phyloP scores from a whole-genome alignment of 2,888 invertebrate species.

The Teleogryllus oceanicus region DNA sequence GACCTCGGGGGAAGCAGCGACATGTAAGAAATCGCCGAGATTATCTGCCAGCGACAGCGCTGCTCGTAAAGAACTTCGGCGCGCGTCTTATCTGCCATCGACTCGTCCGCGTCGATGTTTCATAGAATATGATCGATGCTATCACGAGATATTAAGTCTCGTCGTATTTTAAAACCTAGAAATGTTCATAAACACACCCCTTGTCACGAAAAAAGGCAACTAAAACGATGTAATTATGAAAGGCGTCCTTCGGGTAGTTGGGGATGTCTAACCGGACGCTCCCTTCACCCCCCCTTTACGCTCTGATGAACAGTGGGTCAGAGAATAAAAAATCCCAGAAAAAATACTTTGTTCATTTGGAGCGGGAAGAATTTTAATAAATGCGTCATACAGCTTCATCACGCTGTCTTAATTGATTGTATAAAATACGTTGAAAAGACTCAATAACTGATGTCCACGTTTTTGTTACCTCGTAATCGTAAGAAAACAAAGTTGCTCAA shows the following conservation, averaged over 20 bases:
- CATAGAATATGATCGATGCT: slow-evolving; percentile 18
- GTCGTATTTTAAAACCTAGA: slow-evolving; percentile 8
- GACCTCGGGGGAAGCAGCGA: no score
- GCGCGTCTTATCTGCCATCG: not conserved
- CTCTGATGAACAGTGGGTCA: no score
- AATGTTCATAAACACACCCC: slow-evolving; percentile 8
- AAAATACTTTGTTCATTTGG: no score
- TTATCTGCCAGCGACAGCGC: not conserved
- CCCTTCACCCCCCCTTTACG: no score
- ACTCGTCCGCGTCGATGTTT: not conserved
- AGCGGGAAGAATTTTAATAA: no score
- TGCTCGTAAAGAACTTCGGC: not conserved
- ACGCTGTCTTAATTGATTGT: no score
- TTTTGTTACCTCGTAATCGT: no score
- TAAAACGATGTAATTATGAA: slow-evolving; percentile 6
- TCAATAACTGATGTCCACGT: no score
- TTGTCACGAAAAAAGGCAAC: not conserved
- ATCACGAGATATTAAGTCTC: not conserved
- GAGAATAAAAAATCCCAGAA: no score
- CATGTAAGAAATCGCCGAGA: not conserved
- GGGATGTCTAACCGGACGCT: not conserved
- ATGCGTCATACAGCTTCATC: no score
- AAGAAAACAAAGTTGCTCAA: no score
- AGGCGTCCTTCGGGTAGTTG: not conserved
- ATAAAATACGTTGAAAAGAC: no score